Base-by-base conservation (phyloP, 1,140 invertebrate genomes). In the Spodoptera litura region DNA sequence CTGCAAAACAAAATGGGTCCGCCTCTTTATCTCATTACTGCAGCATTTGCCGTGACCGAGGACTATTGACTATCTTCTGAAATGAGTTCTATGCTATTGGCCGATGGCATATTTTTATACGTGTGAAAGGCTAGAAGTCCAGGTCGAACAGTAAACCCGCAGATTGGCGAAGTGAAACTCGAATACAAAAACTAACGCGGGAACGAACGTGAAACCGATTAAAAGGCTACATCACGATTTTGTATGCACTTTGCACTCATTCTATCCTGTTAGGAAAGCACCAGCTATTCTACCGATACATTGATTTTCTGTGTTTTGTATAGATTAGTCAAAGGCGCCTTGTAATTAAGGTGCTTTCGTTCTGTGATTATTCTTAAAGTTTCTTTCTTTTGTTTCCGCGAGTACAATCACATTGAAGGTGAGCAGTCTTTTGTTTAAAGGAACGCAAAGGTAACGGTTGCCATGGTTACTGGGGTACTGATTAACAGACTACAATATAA, bases 181-280 rank as follows among this genome's bases (percentile, higher is more conserved):
- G 90, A 93, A 93, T 91, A 91, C 91, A 94, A 94, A 94, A 94
- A 93, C 91, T 91, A 90, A 88, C 91, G 85, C 88, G 89, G 87
- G 88, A 91, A 93, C 87, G 88, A 93, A 93, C 93, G 93, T 94
- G 92, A 89, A 93, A 94, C 87, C 93, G 93, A 94, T 94, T 94
- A 94, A 94, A 94, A 92, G 90, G 88, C 91, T 91, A 89, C 93
- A 94, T 94, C 93, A 94, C 93, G 93, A 94, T 93, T 93, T 90
- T 93, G 93, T 94, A 93, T 93, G 93, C 93, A 93, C 93, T 94
- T 93, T 94, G 93, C 92, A 93, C 91, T 94, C 89, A 89, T 89
- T 94, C 78, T 88, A 91, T 92, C 85, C 88, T 83, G 85, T 87
- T 84, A 82, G 86, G 83, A 88, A 84, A 82, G 83, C 78, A 88